Percentiles rank a stretch among this genome's conserved stretches.
These are phyloP conservation scores for Spisula solida DNA, from an alignment of 2,888 invertebrate species.

Conservation along the genomic window DNA sequence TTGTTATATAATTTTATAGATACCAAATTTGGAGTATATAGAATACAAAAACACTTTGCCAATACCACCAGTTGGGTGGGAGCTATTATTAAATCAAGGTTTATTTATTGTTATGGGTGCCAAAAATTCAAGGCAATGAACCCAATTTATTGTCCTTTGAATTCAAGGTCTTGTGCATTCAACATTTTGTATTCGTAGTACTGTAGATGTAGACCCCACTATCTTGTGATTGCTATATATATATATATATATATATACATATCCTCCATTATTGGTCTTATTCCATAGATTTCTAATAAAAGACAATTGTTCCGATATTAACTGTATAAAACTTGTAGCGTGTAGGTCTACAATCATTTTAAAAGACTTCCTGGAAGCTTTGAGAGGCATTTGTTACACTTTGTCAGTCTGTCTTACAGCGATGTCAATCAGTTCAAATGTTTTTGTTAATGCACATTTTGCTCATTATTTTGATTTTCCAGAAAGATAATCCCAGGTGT, in stretches of 20 bases:
- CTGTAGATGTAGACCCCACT: background rate
- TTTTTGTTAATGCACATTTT: background rate
- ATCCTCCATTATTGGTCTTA: background rate
- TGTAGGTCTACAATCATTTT: background rate
- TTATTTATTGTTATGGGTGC: no score
- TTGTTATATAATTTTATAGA: no score
- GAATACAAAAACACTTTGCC: no score
- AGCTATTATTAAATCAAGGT: no score
- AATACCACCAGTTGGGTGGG: no score
- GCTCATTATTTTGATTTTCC: background rate
- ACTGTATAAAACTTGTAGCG: background rate
- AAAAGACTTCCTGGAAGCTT: background rate
- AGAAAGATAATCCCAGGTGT: background rate
- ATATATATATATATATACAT: background rate
- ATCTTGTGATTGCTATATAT: background rate
- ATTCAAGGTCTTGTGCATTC: background rate
- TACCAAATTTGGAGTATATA: no score
- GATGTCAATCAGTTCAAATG: background rate
- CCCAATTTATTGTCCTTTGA: background rate
- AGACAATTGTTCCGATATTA: background rate
- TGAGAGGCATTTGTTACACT: background rate
- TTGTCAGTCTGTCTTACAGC: background rate
- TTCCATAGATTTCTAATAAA: background rate
- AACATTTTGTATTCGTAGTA: background rate
- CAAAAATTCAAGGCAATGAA: no score